phyloP scores from a whole-genome alignment of 2,113 vertebrate genomes.

The Phasianus colchicus region DNA sequence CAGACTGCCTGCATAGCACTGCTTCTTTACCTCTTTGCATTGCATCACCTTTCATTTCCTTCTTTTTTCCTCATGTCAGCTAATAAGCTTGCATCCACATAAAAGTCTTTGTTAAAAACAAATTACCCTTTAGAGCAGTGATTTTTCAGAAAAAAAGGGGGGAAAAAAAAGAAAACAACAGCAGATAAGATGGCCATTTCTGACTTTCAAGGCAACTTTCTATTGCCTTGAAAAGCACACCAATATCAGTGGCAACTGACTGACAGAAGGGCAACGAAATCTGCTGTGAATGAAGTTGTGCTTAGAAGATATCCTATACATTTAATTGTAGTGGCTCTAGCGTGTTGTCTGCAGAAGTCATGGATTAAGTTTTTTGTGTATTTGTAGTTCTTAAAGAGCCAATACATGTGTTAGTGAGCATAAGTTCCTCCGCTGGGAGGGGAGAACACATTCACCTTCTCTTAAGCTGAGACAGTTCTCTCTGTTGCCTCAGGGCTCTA shows the following conservation, averaged over 20 bases:
- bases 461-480: background rate
- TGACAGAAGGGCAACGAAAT: background rate
- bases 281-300: background rate
- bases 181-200: background rate
- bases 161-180: background rate
- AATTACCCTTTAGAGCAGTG: background rate
- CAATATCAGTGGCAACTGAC: background rate
- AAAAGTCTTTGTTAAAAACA: background rate
- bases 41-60: background rate
- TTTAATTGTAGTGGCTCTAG: background rate
- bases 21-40: background rate
- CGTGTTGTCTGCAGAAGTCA: background rate
- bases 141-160: background rate
- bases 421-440: background rate
- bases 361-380: background rate
- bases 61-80: background rate
- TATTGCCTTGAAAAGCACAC: background rate
- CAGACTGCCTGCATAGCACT: background rate
- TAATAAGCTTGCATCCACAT: slow-evolving; percentile 3
- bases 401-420: background rate
- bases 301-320: background rate
- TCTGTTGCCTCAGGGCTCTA: background rate
- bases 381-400: background rate
- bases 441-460: background rate
- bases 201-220: background rate